These are phyloP conservation scores for Stenichneumon culpator DNA, from an alignment of 2,888 invertebrate genomes.

Conservation along the genomic window DNA sequence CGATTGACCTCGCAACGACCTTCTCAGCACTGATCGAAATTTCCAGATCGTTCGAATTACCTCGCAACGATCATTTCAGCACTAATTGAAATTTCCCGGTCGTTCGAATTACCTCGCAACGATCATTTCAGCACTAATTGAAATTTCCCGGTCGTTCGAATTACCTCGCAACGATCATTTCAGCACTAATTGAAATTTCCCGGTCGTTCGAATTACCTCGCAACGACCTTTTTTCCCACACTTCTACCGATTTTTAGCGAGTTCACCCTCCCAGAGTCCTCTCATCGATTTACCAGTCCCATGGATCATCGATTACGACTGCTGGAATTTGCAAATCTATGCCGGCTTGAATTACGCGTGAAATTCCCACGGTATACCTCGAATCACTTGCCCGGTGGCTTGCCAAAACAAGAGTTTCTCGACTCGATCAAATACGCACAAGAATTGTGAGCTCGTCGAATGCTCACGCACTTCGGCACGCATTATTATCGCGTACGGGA, in stretches of 20 bases:
- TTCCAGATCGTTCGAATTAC: background rate
- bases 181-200: background rate
- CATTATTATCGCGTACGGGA: background rate
- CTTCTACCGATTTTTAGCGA: background rate
- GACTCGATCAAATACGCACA: background rate
- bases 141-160: too few species aligned
- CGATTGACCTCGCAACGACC: conserved; percentile 8
- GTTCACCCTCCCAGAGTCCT: conserved; percentile 1
- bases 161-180: conserved; percentile 8
- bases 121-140: background rate
- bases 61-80: conserved; percentile 1
- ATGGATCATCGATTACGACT: conserved; percentile 2
- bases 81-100: background rate
- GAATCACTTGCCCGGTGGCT: background rate
- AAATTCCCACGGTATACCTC: background rate
- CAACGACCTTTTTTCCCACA: background rate
- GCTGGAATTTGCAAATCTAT: background rate
- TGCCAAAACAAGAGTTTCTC: background rate
- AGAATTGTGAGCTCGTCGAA: background rate
- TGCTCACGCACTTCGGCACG: background rate
- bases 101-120: conserved; percentile 24
- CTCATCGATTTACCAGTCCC: conserved; percentile 9
- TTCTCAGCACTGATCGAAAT: background rate
- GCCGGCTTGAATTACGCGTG: conserved; percentile 2
- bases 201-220: conserved; percentile 15